Evolutionary conservation across 64 coral and sea anemone species (phyloP), one percentile per base, ranked within the genome.

Genomic region (Porites australiensis): DNA sequence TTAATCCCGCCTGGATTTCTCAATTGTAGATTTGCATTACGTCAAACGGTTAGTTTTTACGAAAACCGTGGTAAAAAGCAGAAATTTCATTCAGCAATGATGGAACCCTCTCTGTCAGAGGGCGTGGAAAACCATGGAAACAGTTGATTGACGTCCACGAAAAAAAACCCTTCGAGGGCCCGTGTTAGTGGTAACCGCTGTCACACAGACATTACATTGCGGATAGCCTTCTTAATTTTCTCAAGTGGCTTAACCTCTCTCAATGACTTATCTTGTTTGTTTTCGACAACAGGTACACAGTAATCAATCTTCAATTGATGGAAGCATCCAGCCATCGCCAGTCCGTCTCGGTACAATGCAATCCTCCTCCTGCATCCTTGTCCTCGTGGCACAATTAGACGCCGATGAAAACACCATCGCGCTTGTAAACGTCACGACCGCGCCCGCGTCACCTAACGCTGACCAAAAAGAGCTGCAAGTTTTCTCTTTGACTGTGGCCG

Each of bases 401-500:
- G 12, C 81, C 44, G 4, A 18, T 20, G 37, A 2, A n/a, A n/a
- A 14, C 58, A 84, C 63, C 18, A 46, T 84, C 81, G 69, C 81
- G 8, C 62, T 50, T 50, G 44, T 84, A 46, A 84, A 84, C 49
- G 61, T 84, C 19, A 84, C 81, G 9, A 63, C 81, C 8, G 69
- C 61, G 44, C 62, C 81, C 47, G 44, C 81, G 62, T 84, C 81
- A 84, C 81, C 2, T 9, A 84, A 84, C 46, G 63, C 61, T 2
- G 62, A 84, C 9, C 12, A 5, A 6, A 84, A 69, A 23, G 3
- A 67, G 47, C 64, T 84, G 18, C 0, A 6, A 18, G 6, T 84
- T n/a, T 50, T 84, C 81, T 84, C 81, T 20, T 84, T 84, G 81
- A 84, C 45, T 13, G 62, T 84, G 51, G 64, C 18, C 9, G 27